These are phyloP conservation scores for Clarias gariepinus DNA, from an alignment of 2,113 vertebrate species.

Conservation along the genomic window DNA sequence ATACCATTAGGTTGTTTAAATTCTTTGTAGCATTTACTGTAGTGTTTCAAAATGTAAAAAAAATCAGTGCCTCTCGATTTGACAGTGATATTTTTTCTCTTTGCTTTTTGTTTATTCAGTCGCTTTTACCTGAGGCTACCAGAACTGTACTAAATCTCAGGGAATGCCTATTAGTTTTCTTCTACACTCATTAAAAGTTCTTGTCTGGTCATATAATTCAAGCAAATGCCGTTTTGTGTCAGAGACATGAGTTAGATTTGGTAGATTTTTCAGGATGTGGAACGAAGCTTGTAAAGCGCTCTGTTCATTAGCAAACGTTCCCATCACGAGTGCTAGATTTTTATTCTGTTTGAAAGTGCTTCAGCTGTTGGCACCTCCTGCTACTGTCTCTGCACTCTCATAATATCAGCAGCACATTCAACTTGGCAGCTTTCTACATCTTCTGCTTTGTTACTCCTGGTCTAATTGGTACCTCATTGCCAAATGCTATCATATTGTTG, in stretches of 20 bases:
- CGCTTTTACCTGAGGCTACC: slow-evolving; percentile 9
- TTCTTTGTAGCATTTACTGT: slow-evolving; percentile 6
- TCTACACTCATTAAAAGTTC: not conserved
- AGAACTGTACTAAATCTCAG: slow-evolving; percentile 13
- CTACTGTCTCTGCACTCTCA: slow-evolving; percentile 49
- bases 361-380: slow-evolving; percentile 44
- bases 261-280: slow-evolving; percentile 45
- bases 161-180: slow-evolving; percentile 14
- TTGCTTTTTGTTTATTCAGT: slow-evolving; percentile 6
- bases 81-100: slow-evolving; percentile 6
- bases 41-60: slow-evolving; percentile 10
- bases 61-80: not conserved
- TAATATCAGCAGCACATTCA: slow-evolving; percentile 45
- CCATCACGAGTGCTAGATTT: slow-evolving; percentile 30
- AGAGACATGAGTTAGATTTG: slow-evolving; percentile 24
- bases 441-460: slow-evolving; percentile 52
- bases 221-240: slow-evolving; percentile 4
- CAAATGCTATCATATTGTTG: slow-evolving; percentile 45
- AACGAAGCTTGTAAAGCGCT: slow-evolving; percentile 35
- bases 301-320: slow-evolving; percentile 51
- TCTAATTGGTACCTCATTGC: slow-evolving; percentile 52
- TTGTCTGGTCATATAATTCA: slow-evolving; percentile 17
- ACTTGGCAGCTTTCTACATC: slow-evolving; percentile 46
- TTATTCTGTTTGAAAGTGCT: slow-evolving; percentile 44
- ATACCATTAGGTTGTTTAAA: slow-evolving; percentile 24